Evolutionary conservation across 2,113 vertebrate species (phyloP).

Genomic region (Pteronura brasiliensis): DNA sequence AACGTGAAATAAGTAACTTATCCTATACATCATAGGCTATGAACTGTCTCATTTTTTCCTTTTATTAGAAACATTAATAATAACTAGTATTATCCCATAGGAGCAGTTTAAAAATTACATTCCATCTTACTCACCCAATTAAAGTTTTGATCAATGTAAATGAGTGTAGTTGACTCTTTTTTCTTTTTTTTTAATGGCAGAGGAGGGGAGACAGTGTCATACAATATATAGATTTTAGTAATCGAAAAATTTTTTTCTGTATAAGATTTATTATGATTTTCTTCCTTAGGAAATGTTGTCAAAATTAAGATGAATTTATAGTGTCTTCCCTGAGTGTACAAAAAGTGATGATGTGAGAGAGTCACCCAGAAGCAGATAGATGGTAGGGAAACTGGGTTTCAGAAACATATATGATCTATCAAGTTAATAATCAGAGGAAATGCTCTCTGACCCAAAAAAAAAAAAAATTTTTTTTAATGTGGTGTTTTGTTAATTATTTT

Average conservation of each 20-base stretch:
- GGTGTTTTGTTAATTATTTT: neutral
- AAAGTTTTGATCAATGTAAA: neutral
- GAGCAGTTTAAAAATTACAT: conserved; percentile 26
- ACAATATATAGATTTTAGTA: neutral
- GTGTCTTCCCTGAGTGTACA: neutral
- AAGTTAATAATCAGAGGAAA: neutral
- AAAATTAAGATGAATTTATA: conserved; percentile 32
- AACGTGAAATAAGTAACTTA: conserved; percentile 16
- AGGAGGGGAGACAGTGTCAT: neutral
- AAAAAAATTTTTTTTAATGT: neutral
- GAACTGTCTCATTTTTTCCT: neutral
- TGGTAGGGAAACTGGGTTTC: neutral
- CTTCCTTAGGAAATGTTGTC: neutral
- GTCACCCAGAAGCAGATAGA: neutral
- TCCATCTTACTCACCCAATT: neutral
- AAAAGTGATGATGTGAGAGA: neutral
- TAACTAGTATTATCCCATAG: neutral
- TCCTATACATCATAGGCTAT: neutral
- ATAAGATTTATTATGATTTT: neutral
- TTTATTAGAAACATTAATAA: conserved; percentile 30
- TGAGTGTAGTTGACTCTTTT: neutral
- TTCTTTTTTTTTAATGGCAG: neutral
- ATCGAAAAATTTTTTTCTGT: neutral
- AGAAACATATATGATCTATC: neutral
- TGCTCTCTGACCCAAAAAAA: neutral